Conservation (phyloP, 2,888 invertebrate species). For the Yponomeuta cagnagella region DNA sequence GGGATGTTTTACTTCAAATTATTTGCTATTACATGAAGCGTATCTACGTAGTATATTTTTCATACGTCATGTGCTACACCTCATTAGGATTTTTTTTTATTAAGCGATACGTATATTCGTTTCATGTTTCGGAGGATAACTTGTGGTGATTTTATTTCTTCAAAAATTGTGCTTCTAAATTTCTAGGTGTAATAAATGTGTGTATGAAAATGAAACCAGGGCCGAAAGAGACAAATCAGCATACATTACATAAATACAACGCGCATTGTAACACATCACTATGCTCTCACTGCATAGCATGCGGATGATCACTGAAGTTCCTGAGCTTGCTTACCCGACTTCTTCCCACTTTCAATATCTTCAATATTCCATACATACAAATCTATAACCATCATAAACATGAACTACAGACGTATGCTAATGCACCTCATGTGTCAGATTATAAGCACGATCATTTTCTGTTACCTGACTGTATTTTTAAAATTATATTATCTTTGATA, state of each 20-base stretch:
- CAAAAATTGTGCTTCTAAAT: constrained; percentile 10
- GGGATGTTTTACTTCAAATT: no score
- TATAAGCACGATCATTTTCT: no score
- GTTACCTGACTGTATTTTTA: no score
- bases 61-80: no score
- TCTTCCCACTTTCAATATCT: background rate
- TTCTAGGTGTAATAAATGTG: constrained; percentile 10
- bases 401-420: no score
- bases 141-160: background rate
- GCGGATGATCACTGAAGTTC: background rate
- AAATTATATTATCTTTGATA: no score
- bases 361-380: background rate
- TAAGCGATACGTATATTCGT: constrained; percentile 7
- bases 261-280: constrained; percentile 2
- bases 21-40: constrained; percentile 23
- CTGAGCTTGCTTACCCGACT: background rate
- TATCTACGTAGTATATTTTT: background rate
- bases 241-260: constrained; percentile 2
- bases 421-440: no score
- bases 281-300: constrained; percentile 2
- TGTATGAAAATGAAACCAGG: constrained; percentile 66
- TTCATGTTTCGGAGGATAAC: background rate
- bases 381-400: no score
- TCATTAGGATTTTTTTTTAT: background rate
- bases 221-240: constrained; percentile 59